A percentile compares a stretch with the other conserved stretches of the same genome.
Evolutionary conservation across 2,888 invertebrate species (phyloP).

Genomic region (Synanthedon formicaeformis): DNA sequence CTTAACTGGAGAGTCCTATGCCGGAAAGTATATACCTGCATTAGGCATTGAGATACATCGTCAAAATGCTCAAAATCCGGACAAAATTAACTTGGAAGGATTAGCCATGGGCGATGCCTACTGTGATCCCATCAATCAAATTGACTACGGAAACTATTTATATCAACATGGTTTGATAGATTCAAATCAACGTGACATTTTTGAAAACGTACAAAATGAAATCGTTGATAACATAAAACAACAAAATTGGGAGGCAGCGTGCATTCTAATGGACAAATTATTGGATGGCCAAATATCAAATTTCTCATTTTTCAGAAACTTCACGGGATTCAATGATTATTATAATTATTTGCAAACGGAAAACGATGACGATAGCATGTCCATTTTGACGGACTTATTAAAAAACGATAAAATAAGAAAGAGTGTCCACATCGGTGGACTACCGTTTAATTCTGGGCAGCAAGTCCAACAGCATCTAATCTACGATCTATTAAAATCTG

Average conservation of each 20-base stretch:
- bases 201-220: constrained; percentile 71
- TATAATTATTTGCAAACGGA: constrained; percentile 75
- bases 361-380: constrained; percentile 48
- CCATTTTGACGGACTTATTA: constrained; percentile 36
- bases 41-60: constrained; percentile 64
- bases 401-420: constrained; percentile 47
- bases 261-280: constrained; percentile 76
- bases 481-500: constrained; percentile 71
- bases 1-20: constrained; percentile 74
- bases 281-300: constrained; percentile 55
- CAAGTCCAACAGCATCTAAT: constrained; percentile 63
- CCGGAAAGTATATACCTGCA: constrained; percentile 67
- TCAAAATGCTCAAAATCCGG: constrained; percentile 31
- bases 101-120: constrained; percentile 66
- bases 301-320: constrained; percentile 69
- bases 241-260: constrained; percentile 75
- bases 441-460: constrained; percentile 57
- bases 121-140: constrained; percentile 61
- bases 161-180: constrained; percentile 69
- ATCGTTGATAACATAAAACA: constrained; percentile 70
- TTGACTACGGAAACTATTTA: constrained; percentile 61
- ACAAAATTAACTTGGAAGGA: constrained; percentile 65
- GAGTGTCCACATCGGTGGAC: constrained; percentile 73
- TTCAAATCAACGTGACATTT: constrained; percentile 61
- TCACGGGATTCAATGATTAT: constrained; percentile 80